These are phyloP conservation scores for Threskiornis aethiopicus DNA, from an alignment of 2,797 vertebrate genomes.

Conservation along the genomic window DNA sequence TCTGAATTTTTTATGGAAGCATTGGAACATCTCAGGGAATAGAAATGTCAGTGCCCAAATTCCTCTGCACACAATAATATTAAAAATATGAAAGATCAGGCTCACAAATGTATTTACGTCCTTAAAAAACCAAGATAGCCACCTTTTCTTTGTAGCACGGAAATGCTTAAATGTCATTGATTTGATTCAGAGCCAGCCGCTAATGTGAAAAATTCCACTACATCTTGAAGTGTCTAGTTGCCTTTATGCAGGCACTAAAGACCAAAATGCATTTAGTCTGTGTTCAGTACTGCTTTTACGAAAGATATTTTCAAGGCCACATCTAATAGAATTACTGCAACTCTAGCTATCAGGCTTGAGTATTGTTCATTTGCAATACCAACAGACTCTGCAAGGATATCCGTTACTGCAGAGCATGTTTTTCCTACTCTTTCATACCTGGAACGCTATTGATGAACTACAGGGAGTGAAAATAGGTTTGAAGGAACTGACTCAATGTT, in stretches of 20 bases:
- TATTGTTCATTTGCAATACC: neutral
- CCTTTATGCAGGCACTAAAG: neutral
- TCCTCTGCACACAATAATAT: neutral
- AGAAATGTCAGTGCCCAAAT: neutral
- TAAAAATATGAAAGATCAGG: neutral
- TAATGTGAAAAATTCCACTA: constrained; percentile 5
- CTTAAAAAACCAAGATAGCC: neutral
- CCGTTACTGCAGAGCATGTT: neutral
- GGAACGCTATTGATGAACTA: neutral
- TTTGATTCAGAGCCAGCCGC: neutral
- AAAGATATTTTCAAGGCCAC: neutral
- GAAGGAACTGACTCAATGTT: neutral
- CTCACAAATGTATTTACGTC: neutral
- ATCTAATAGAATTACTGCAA: neutral
- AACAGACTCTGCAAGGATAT: neutral
- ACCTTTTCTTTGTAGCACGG: neutral
- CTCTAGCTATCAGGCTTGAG: neutral
- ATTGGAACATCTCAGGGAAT: neutral
- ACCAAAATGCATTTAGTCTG: neutral
- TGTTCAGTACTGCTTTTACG: neutral
- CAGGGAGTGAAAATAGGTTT: neutral
- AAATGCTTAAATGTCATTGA: neutral
- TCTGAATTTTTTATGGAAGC: neutral
- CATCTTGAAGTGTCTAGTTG: neutral
- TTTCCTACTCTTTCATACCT: neutral